These are phyloP conservation scores for Rhipidura dahli DNA, from an alignment of 2,113 vertebrate species.

Conservation along the genomic window DNA sequence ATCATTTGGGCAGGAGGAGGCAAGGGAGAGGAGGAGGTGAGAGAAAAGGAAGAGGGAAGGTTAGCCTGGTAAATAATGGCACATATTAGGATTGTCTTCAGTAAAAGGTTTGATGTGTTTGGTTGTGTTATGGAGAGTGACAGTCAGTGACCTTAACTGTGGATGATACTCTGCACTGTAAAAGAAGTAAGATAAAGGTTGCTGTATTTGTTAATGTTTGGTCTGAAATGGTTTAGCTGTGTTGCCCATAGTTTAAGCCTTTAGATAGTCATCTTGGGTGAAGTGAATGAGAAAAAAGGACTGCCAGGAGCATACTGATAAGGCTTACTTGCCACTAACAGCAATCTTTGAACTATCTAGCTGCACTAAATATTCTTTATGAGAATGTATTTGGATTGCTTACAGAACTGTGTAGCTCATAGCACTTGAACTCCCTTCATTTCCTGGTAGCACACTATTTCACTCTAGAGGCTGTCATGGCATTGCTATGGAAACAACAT, in stretches of 20 bases:
- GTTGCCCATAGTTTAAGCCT: background rate
- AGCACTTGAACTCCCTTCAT: constrained; percentile 53
- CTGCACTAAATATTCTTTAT: constrained; percentile 60
- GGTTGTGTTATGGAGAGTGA: background rate
- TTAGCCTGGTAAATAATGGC: constrained; percentile 4
- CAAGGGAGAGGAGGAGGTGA: background rate
- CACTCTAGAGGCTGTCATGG: background rate
- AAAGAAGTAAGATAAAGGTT: background rate
- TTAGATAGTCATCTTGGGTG: constrained; percentile 16
- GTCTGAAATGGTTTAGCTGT: constrained; percentile 3
- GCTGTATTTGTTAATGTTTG: background rate
- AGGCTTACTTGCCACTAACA: constrained; percentile 5
- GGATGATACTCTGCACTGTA: background rate
- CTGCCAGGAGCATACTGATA: constrained; percentile 39
- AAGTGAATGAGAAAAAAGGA: constrained; percentile 4
- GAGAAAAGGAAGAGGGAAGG: background rate
- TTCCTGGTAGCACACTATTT: constrained; percentile 57
- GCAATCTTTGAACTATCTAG: constrained; percentile 44
- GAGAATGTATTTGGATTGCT: constrained; percentile 48
- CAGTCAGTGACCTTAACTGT: constrained; percentile 2
- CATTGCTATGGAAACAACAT: constrained; percentile 67
- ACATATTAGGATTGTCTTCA: background rate
- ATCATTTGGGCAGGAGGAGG: background rate
- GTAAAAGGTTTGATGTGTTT: background rate
- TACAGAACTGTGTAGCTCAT: constrained; percentile 15